Evolutionary conservation across 2,797 vertebrate species (phyloP).

Genomic region (Betta splendens): DNA sequence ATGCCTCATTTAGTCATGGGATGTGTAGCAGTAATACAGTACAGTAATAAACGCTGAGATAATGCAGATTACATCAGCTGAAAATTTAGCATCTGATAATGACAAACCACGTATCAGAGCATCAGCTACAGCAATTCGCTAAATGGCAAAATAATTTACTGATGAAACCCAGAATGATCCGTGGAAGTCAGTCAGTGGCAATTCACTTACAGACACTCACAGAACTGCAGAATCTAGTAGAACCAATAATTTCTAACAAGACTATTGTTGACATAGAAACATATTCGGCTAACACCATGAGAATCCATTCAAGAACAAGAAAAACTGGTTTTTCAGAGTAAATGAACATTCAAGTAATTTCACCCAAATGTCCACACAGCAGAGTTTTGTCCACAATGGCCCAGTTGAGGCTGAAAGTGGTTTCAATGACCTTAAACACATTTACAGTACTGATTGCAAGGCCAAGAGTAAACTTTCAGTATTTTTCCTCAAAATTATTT

Average conservation of each 20-base stretch:
- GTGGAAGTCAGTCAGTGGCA: too few species aligned
- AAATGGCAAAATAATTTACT: neutral
- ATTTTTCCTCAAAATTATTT: too few species aligned
- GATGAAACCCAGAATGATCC: too few species aligned
- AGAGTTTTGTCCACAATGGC: too few species aligned
- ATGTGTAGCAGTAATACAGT: slow-evolving; percentile 18
- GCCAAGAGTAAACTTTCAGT: neutral
- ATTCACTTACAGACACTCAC: too few species aligned
- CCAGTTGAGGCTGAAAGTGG: too few species aligned
- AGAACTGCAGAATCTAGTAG: too few species aligned
- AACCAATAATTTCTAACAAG: too few species aligned
- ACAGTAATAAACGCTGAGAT: neutral
- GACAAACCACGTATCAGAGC: neutral
- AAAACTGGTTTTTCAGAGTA: too few species aligned
- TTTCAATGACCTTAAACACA: too few species aligned
- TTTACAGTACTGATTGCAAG: neutral
- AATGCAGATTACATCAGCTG: neutral
- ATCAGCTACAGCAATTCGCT: neutral
- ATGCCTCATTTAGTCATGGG: slow-evolving; percentile 17
- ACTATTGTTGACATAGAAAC: too few species aligned
- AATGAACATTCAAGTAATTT: neutral
- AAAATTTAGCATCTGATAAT: neutral
- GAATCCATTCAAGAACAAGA: neutral
- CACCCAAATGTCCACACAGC: neutral
- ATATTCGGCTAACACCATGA: neutral